Percentiles rank a stretch among this genome's conserved stretches.
Evolutionary conservation across 2,888 invertebrate genomes (phyloP).

Genomic region (Metopia argyrocephala): DNA sequence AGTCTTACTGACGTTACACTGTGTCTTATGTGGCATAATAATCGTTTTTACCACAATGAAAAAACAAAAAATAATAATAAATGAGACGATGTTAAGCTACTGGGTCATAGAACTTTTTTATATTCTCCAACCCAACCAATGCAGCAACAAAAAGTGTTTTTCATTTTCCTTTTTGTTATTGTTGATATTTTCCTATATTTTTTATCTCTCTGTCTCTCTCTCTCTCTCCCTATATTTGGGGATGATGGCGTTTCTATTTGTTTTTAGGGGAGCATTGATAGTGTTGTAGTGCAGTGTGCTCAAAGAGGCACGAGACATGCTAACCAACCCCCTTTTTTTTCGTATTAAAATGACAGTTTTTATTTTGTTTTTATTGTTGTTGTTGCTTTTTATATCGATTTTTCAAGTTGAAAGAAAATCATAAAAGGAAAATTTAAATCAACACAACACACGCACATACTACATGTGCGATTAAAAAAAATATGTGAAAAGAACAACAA

Average conservation of each 20-base stretch:
- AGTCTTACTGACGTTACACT: slow-evolving; percentile 21
- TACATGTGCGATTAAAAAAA: neutral
- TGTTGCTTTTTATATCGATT: slow-evolving; percentile 49
- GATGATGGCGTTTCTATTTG: slow-evolving; percentile 38
- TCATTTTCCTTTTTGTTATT: slow-evolving; percentile 25
- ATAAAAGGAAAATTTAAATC: slow-evolving; percentile 36
- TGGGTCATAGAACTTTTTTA: slow-evolving; percentile 65
- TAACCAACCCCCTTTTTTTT: slow-evolving; percentile 51
- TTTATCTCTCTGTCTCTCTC: slow-evolving; percentile 13
- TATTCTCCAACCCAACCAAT: slow-evolving; percentile 57
- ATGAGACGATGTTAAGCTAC: slow-evolving; percentile 62
- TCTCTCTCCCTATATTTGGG: slow-evolving; percentile 36
- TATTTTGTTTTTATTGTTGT: slow-evolving; percentile 19
- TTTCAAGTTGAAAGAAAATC: slow-evolving; percentile 35
- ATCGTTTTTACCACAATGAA: slow-evolving; percentile 12
- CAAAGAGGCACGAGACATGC: slow-evolving; percentile 26
- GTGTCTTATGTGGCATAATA: slow-evolving; percentile 48
- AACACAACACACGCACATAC: neutral
- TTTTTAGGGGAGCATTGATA: slow-evolving; percentile 6
- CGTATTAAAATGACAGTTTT: slow-evolving; percentile 48
- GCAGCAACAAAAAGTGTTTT: slow-evolving; percentile 23
- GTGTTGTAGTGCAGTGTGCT: slow-evolving; percentile 15
- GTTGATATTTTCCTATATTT: slow-evolving; percentile 39
- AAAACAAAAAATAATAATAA: slow-evolving; percentile 40
- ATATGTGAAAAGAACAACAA: neutral